Conservation (phyloP, 2,113 vertebrate genomes). For the Numenius arquata region DNA sequence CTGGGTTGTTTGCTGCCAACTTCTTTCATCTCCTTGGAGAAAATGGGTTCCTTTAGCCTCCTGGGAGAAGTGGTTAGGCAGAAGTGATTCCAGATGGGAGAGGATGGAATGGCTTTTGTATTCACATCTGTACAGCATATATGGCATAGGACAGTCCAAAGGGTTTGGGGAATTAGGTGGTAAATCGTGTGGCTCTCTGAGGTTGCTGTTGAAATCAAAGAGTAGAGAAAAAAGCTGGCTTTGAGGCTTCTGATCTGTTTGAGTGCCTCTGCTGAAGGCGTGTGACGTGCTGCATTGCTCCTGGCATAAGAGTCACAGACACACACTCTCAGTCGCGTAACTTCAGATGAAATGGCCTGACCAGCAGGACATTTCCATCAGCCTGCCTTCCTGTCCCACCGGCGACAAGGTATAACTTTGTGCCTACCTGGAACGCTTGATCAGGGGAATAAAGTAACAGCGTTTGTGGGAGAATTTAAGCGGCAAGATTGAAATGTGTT, state of each 20-base stretch:
- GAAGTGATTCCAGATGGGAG: background rate
- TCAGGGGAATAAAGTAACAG: background rate
- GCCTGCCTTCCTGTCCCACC: background rate
- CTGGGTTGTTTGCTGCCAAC: background rate
- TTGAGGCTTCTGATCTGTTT: background rate
- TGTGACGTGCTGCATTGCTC: background rate
- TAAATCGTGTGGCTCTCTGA: background rate
- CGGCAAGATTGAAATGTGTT: background rate
- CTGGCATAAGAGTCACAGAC: background rate
- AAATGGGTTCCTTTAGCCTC: background rate
- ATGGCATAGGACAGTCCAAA: background rate
- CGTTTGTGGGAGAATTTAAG: background rate
- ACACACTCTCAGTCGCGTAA: fast-evolving
- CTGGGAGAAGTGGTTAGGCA: background rate
- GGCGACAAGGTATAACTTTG: background rate
- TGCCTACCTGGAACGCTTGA: background rate
- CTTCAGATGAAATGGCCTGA: background rate
- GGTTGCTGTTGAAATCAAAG: background rate
- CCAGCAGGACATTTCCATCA: background rate
- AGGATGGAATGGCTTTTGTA: background rate
- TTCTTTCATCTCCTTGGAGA: background rate
- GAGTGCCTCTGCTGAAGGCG: background rate
- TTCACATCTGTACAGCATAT: background rate
- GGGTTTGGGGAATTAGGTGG: background rate
- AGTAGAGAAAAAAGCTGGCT: background rate